Evolutionary conservation across 2,888 invertebrate genomes (phyloP), one percentile per base, ranked within the genome.

Genomic region (Drosophila recens): DNA sequence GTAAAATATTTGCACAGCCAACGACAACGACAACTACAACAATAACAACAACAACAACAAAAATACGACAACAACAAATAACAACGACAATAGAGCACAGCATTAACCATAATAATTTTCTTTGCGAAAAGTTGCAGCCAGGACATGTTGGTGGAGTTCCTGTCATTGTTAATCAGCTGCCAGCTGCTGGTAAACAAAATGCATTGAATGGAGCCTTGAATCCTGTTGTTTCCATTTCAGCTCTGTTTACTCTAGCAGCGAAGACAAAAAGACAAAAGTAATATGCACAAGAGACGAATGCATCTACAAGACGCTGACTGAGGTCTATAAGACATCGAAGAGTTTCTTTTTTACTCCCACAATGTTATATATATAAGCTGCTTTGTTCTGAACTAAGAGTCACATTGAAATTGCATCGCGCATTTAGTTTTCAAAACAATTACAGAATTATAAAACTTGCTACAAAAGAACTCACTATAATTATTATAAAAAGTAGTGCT

Each of bases 61-160:
- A 1, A 27, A 36, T 38, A 40, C 33, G 34, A 36, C 49, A 33
- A 34, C 59, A 45, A 52, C 27, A 17, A 72, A 67, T 27, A 34
- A 48, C 52, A 59, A 64, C 57, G 65, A 87, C 88, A 86, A 83
- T 77, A 69, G 79, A 82, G 69, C 72, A 61, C 67, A 48, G 72
- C 87, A 89, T 89, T 89, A 83, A 87, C 83, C 84, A 87, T 81
- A 84, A 84, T 89, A 89, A 87, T 89, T 70, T 74, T 72, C 64
- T 77, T 77, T 72, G 64, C 38, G 49, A 65, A 66, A 70, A 63
- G 67, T 69, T 76, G 64, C 56, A 68, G 56, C 53, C 73, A 53
- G 72, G 66, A 75, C 86, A 82, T 75, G 88, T 72, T 62, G 62
- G 64, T 6, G 77, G 66, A 70, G 80, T 67, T 52, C 43, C 80